These are phyloP conservation scores for Desmophyllum pertusum DNA, from an alignment of 92 coral and sea anemone genomes.

Conservation along the genomic window DNA sequence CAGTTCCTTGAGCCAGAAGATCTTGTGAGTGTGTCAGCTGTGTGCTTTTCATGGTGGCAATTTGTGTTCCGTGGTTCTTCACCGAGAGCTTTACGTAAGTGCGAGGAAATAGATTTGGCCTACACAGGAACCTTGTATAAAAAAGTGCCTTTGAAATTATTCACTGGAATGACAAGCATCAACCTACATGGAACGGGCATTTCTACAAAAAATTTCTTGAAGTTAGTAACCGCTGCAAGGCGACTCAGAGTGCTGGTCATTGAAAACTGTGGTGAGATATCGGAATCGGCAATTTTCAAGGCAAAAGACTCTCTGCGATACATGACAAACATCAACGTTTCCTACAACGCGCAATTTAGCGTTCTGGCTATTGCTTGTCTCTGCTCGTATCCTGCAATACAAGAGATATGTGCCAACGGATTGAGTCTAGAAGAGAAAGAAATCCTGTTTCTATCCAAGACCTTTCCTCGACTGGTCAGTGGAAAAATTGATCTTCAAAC, in stretches of 20 bases:
- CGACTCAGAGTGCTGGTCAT: background rate
- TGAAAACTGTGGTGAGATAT: background rate
- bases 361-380: background rate
- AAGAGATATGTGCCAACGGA: background rate
- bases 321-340: background rate
- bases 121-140: background rate
- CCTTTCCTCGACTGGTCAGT: background rate
- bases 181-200: background rate
- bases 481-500: background rate
- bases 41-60: conserved; percentile 20
- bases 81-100: background rate
- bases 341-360: background rate
- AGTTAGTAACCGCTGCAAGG: background rate
- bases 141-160: background rate
- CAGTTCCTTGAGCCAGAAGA: conserved; percentile 4
- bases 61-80: background rate
- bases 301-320: background rate
- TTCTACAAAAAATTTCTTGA: background rate
- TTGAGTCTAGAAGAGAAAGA: background rate
- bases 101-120: background rate
- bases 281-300: background rate
- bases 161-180: background rate
- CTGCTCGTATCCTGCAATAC: background rate
- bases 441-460: background rate
- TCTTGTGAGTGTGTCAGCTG: background rate